Base-by-base conservation (phyloP, 1,140 invertebrate species). In the Drosophila asahinai region DNA sequence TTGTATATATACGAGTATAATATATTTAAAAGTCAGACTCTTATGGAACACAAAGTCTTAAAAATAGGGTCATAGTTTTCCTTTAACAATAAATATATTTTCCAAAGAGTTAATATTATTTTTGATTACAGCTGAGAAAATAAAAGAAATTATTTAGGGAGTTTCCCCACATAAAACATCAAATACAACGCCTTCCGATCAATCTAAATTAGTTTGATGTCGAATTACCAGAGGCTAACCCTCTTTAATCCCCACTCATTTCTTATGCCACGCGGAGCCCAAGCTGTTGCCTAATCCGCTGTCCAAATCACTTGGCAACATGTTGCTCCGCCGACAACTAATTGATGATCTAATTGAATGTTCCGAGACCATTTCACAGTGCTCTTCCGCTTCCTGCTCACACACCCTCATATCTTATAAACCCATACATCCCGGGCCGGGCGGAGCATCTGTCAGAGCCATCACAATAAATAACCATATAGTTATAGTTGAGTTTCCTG, bases 391-490 rank as follows among this genome's bases (percentile, higher is more conserved):
- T 27, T 38, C 38, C 49, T 15, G 12, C 8, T 19, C n/a, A 11
- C 12, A 51, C 1, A 5, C 27, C 5, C 19, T 19, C n/a, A 52
- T 54, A 17, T 12, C 49, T 36, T 17, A 54, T 30, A 27, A 54
- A 33, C 22, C 48, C 66, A 70, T 45, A 70, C 38, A 45, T 42
- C 48, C 67, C 62, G 17, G 54, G 38, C 49, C 67, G 47, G n/a
- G 30, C 36, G 33, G 58, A 84, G 49, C 79, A 79, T 64, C 83
- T 86, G 83, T 68, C 65, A 40, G 33, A 40, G 36, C 61, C 45
- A 67, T 62, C 59, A 83, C 67, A 82, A 86, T 86, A 86, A 86
- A 87, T 87, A 87, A 87, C 83, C 80, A 86, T 86, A 68, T 86
- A 84, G 67, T 79, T 82, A 80, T 87, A 77, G 77, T 74, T 54